phyloP scores from a whole-genome alignment of 2,888 invertebrate genomes.

The Lymantria dispar region DNA sequence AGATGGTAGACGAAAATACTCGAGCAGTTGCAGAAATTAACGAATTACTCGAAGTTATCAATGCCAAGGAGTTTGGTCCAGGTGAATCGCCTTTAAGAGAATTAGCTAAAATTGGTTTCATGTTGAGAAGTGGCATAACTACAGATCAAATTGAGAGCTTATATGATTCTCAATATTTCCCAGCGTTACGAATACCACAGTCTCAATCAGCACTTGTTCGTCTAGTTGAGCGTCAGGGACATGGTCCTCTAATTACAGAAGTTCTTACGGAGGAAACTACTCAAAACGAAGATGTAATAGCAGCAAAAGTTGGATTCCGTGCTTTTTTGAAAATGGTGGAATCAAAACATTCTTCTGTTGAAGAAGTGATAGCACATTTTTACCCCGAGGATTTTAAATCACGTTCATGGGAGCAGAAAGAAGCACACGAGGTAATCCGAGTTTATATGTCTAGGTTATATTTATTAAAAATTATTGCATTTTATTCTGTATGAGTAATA shows the following conservation, averaged over 20 bases:
- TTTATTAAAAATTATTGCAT: too few species aligned
- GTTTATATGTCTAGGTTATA: not conserved
- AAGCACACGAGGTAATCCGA: constrained; percentile 82
- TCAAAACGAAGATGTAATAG: constrained; percentile 88
- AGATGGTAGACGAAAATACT: constrained; percentile 78
- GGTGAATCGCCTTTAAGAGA: constrained; percentile 91
- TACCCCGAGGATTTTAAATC: constrained; percentile 92
- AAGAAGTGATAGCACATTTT: constrained; percentile 92
- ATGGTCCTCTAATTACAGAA: constrained; percentile 90
- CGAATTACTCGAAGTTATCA: constrained; percentile 87
- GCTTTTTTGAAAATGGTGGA: constrained; percentile 94
- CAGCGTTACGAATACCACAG: constrained; percentile 89
- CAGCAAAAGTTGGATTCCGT: constrained; percentile 91
- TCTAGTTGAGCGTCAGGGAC: constrained; percentile 91
- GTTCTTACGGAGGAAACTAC: constrained; percentile 91
- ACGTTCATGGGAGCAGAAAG: constrained; percentile 90
- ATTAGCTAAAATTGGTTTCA: constrained; percentile 90
- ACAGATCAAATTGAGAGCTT: constrained; percentile 89
- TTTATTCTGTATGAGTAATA: too few species aligned
- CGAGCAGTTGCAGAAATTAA: constrained; percentile 88
- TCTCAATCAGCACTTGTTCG: constrained; percentile 93
- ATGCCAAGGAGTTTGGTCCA: constrained; percentile 90
- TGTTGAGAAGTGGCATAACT: constrained; percentile 88
- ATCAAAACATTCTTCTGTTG: constrained; percentile 89
- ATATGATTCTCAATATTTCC: constrained; percentile 90